Base-by-base conservation (phyloP, 2,113 vertebrate genomes). In the Lepus americanus region DNA sequence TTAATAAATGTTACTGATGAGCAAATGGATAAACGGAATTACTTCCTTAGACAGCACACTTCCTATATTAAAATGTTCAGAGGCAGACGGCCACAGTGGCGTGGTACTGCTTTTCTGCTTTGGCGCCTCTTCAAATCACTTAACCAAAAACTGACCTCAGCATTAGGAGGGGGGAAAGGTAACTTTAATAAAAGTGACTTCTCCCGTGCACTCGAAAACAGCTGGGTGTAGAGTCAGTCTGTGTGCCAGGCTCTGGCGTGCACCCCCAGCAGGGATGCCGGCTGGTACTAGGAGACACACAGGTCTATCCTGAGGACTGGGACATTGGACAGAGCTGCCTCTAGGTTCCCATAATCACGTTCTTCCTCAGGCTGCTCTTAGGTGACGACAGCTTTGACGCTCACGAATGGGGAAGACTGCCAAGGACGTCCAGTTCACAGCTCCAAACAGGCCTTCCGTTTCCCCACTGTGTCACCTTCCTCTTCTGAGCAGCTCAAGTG, bases 211-310 rank as follows among this genome's bases (percentile, higher is more conserved):
- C 22, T 25, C 64, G 39, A 29, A 94, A 76, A 36, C 0, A 23
- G 17, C 39, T 59, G 55, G 19, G 55, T 14, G 19, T 59, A 19
- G 13, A 14, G 55, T 59, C 55, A 13, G 55, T 59, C 19, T 59
- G 55, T 59, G 55, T 13, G 55, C 12, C 3, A 59, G 55, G 55
- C 55, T 59, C 13, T 59, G 64, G 39, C 36, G 70, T 23, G 72
- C 31, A 23, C 25, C 74, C 11, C 25, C 4, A 16, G 39, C 0
- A 25, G 53, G 53, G 27, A 78, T 6, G 2, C 0, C 12, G 39
- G 39, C 39, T 39, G 29, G 12, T 13, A 6, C 29, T 51, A 11
- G 9, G 63, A 87, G 76, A 13, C 0, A 0, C 14, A 7, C 0
- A 0, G 49, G 59, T 23, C 1, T 29, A 23, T 0, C 8, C 13